phyloP scores from a whole-genome alignment of 2,113 vertebrate genomes.

The Archocentrus centrarchus region DNA sequence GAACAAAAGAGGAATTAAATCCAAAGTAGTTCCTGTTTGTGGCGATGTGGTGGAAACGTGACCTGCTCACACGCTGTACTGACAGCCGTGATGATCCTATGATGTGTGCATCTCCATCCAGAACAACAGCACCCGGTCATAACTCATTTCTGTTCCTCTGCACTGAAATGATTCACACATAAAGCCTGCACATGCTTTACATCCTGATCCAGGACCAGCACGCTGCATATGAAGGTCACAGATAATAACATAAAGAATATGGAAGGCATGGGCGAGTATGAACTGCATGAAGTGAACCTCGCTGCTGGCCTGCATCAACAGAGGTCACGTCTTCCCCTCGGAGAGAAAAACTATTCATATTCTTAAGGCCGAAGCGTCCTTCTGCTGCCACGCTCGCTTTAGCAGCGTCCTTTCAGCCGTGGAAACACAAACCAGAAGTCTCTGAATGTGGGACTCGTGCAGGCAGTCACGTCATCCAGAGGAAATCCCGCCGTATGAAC shows the following conservation, averaged over 20 bases:
- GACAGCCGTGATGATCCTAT: background rate
- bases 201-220: background rate
- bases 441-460: background rate
- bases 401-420: background rate
- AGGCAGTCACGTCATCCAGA: background rate
- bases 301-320: background rate
- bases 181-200: rapidly evolving
- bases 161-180: background rate
- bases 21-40: background rate
- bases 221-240: background rate
- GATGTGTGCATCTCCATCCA: background rate
- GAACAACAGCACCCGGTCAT: background rate
- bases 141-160: background rate
- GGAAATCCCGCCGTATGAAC: background rate
- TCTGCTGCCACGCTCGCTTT: background rate
- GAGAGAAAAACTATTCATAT: background rate
- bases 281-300: background rate
- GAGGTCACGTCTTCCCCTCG: background rate
- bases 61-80: background rate
- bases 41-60: background rate
- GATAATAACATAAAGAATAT: background rate
- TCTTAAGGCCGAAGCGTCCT: background rate
- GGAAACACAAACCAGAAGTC: background rate
- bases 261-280: background rate
- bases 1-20: background rate